Evolutionary conservation across 2,797 vertebrate genomes (phyloP), one percentile per base, ranked within the genome.

Genomic region (Poeciliopsis infans): DNA sequence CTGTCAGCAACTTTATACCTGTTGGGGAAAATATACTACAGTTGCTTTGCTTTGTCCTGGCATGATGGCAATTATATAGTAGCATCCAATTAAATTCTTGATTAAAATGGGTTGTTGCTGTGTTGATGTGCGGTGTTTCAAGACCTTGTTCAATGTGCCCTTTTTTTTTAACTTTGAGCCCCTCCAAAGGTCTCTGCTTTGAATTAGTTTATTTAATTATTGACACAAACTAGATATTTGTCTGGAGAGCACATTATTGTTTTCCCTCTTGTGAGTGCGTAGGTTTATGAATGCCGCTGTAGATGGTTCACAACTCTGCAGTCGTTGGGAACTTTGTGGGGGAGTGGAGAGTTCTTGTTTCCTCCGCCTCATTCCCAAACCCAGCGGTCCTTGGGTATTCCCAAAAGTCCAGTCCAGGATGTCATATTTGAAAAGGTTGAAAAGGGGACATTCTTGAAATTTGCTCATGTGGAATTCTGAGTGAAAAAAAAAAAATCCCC

Each of bases 341-440:
- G 84, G 85, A 77, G 82, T 85, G 76, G 39, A 33, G 1, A n/a
- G 5, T 11, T 69, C 81, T 88, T 88, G 80, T 79, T 86, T 82
- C 79, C 87, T 87, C 83, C 89, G 83, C 55, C 75, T 86, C 64
- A 82, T 90, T 91, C 85, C 84, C 90, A 87, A 92, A 93, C 76
- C 72, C 69, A 80, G 23, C 70, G 79, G 83, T 69, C 76, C 81
- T 72, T 72, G 75, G 70, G 79, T 89, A 93, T 93, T 93, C 90
- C 91, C 89, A 83, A 87, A 85, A 0, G 78, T 79, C 87, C 83
- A 73, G 75, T 90, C 78, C 90, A 92, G 92, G 90, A 93, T 92
- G 89, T 91, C 87, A 79, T 75, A 87, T 93, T 88, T 88, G 87
- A 86, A 73, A 86, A 81, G 81, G 89, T 80, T 70, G 46, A 84